Conservation (phyloP, 2,888 invertebrate species). For the Panzeria rudis region DNA sequence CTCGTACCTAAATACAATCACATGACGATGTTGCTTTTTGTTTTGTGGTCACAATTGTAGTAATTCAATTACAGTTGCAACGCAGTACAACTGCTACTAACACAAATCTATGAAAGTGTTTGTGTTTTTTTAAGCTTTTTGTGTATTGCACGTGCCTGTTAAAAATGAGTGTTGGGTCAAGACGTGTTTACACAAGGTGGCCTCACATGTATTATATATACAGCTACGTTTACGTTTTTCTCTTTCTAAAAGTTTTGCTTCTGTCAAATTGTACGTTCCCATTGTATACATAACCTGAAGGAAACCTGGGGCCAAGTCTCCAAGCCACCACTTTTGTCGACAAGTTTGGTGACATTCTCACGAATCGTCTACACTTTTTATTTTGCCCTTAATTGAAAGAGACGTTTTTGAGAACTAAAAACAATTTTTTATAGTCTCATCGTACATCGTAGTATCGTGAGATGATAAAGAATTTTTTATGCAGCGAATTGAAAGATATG, state of each 20-base stretch:
- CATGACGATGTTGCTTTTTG: conserved; percentile 3
- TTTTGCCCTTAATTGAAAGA: too few relatives aligned
- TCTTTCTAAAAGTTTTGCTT: not conserved
- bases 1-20: not conserved
- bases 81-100: not conserved
- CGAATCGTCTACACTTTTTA: too few relatives aligned
- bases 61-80: conserved; percentile 1
- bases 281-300: not conserved
- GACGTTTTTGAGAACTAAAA: too few relatives aligned
- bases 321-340: too few relatives aligned
- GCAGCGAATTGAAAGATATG: too few relatives aligned
- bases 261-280: not conserved
- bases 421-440: too few relatives aligned
- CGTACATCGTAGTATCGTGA: too few relatives aligned
- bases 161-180: not conserved
- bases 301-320: too few relatives aligned
- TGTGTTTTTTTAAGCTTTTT: not conserved
- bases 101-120: not conserved
- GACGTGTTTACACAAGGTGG: not conserved
- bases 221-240: not conserved
- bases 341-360: too few relatives aligned
- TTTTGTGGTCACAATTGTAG: conserved; percentile 4
- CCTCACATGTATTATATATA: too few relatives aligned
- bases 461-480: too few relatives aligned
- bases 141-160: not conserved